Base-by-base conservation (phyloP, 64 coral and sea anemone genomes). In the Montipora foliosa region DNA sequence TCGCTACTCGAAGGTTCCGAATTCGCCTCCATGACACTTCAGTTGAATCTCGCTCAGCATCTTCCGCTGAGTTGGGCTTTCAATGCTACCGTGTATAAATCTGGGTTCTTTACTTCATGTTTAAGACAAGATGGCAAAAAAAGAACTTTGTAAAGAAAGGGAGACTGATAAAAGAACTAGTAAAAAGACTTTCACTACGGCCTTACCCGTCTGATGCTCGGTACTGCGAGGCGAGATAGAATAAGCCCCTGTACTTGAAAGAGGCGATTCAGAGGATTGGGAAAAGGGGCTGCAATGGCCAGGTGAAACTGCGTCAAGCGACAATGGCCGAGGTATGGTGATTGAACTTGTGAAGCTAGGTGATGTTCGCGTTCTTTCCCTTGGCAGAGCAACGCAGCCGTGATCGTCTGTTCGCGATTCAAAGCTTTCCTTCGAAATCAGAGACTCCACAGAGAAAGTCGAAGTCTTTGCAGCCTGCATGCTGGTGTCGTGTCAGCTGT, bases 361-460 rank as follows among this genome's bases (percentile, higher is more conserved):
- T 1, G 82, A 71, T 19, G 62, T 86, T 70, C 82, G 15, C 4
- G 82, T 70, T 44, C 66, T 69, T 16, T 86, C 82, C 49, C 88
- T 74, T 17, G 74, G 88, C 5, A 88, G 84, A 11, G 48, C 75
- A 44, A 67, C 83, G 57, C 93, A 85, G n/a, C n/a, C 52, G 4
- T 83, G 88, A 86, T 76, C 29, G 24, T 89, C 67, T 16, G 59
- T 64, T 75, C 89, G 82, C 16, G 80, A 24, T 5, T 90, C 88
- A 6, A 85, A 83, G 17, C 77, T 86, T 71, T 85, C 93, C 64
- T 95, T 95, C 49, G 93, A 95, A 71, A 95, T 95, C 1, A 95
- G 88, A 4, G 93, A 85, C 84, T 95, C 93, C n/a, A 95, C 93
- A 15, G 93, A 90, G 68, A 95, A 95, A 5, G 88, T 68, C 8